Conservation (phyloP, 2,888 invertebrate species). For the Chydorus sphaericus region DNA sequence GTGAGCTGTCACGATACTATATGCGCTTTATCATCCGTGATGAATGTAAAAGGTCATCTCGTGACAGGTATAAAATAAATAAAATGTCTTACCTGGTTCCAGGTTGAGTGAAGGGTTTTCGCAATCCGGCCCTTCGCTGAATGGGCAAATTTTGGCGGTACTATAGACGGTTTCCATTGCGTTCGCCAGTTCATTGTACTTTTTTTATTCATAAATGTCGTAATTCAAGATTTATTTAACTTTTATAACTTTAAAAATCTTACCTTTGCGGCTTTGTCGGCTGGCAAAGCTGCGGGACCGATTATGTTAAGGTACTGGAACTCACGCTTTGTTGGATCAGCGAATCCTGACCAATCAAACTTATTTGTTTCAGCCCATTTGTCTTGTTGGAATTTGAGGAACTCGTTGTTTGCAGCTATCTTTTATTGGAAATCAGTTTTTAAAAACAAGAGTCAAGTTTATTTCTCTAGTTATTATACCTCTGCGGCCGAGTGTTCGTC, state of each 20-base stretch:
- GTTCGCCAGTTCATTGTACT: slow-evolving; percentile 29
- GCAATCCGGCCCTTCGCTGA: slow-evolving; percentile 21
- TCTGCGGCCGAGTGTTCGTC: slow-evolving; percentile 17
- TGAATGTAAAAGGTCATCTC: too few relatives aligned
- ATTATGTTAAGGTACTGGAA: slow-evolving; percentile 51
- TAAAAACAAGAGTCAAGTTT: background rate
- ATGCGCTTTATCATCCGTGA: too few relatives aligned
- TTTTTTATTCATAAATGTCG: slow-evolving; percentile 10
- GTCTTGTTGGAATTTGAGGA: slow-evolving; percentile 46
- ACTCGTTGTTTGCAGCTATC: slow-evolving; percentile 10
- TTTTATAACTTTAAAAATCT: slow-evolving; percentile 12
- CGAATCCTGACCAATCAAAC: slow-evolving; percentile 50
- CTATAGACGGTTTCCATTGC: slow-evolving; percentile 68
- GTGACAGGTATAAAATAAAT: too few relatives aligned
- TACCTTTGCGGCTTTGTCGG: slow-evolving; percentile 59
- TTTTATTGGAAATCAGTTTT: slow-evolving; percentile 3
- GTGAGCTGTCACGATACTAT: too few relatives aligned
- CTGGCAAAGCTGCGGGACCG: slow-evolving; percentile 56
- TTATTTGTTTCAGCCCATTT: slow-evolving; percentile 47
- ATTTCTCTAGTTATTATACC: slow-evolving; percentile 14
- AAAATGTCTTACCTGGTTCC: slow-evolving; percentile 6
- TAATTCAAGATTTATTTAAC: slow-evolving; percentile 1
- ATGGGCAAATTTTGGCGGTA: slow-evolving; percentile 52
- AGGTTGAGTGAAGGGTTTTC: slow-evolving; percentile 28
- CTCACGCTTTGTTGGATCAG: slow-evolving; percentile 51